Percentiles rank a stretch among this genome's conserved stretches.
These are phyloP conservation scores for Aphelenchoides avenae DNA, from an alignment of 1,140 invertebrate species.

Conservation along the genomic window DNA sequence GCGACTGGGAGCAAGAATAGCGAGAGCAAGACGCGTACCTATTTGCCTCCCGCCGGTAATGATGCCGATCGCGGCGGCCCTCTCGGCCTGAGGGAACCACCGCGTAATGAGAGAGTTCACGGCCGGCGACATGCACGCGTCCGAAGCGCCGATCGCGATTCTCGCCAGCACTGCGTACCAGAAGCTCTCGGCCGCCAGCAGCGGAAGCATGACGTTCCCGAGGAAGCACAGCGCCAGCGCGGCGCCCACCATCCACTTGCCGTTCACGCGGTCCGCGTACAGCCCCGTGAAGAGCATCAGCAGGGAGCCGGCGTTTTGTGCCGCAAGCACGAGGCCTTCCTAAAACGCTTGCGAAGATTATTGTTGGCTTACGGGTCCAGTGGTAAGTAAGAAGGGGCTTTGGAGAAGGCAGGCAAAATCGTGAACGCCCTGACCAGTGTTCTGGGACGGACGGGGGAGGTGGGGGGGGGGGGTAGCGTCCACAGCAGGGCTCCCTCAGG, in stretches of 20 bases:
- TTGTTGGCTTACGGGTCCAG: no score
- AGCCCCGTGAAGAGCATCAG: conserved; percentile 55
- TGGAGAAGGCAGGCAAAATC: no score
- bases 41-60: conserved; percentile 58
- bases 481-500: no score
- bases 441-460: no score
- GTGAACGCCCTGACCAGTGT: no score
- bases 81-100: conserved; percentile 53
- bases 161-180: conserved; percentile 52
- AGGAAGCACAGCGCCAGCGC: conserved; percentile 45
- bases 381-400: no score
- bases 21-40: conserved; percentile 28
- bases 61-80: conserved; percentile 57
- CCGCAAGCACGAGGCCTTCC: conserved; percentile 55
- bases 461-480: no score
- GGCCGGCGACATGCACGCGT: conserved; percentile 55
- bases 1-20: background rate
- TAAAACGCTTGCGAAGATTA: conserved; percentile 26
- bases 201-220: conserved; percentile 50
- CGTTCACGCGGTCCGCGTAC: conserved; percentile 54
- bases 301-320: conserved; percentile 56
- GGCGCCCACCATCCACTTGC: conserved; percentile 53
- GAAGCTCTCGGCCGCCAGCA: conserved; percentile 48
- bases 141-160: conserved; percentile 49
- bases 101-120: conserved; percentile 56